Evolutionary conservation across 2,797 vertebrate genomes (phyloP), one percentile per base, ranked within the genome.

Genomic region (Eutrigla gurnardus): DNA sequence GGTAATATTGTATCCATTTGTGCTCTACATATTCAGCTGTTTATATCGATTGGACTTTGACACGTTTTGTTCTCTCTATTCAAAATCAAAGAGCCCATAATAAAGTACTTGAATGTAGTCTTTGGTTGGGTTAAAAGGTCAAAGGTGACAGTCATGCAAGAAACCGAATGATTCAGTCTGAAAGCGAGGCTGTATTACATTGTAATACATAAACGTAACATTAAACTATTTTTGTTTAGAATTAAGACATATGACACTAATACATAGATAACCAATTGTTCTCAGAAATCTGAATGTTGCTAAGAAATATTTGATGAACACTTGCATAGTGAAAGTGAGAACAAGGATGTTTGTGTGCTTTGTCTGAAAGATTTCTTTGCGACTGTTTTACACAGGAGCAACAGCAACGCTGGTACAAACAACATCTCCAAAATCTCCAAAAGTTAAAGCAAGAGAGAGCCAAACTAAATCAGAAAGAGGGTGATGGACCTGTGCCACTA

Each of bases 401-500:
- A 82, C 97, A 99, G 84, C 97, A 99, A 25, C 97, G 95, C 82
- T 99, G 97, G 97, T 99, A 99, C 87, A 96, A 98, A 77, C 97
- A 98, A 73, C 98, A 99, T 89, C 92, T 98, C 65, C 95, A 97
- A 87, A 98, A 97, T 88, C 93, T 99, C 72, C 95, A 95, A 75
- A 95, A 93, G 86, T 59, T 95, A 52, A 95, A 96, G 70, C 93
- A 94, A 77, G 95, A 95, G 42, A 94, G 83, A 88, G 93, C 94
- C 71, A 96, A 94, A 90, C 96, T 94, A 77, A 95, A 94, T 82
- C 91, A 92, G 61, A 89, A 65, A 59, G 89, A 87, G 0, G 80
- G 73, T 7, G 85, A 81, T 17, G 52, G 73, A 25, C 12, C 58
- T 49, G 2, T 49, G 7, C 60, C 43, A 0, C 70, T 72, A 13